Percentiles rank a stretch among this genome's conserved stretches.
These are phyloP conservation scores for Chrysopa pallens DNA, from an alignment of 1,140 invertebrate species.

Conservation along the genomic window DNA sequence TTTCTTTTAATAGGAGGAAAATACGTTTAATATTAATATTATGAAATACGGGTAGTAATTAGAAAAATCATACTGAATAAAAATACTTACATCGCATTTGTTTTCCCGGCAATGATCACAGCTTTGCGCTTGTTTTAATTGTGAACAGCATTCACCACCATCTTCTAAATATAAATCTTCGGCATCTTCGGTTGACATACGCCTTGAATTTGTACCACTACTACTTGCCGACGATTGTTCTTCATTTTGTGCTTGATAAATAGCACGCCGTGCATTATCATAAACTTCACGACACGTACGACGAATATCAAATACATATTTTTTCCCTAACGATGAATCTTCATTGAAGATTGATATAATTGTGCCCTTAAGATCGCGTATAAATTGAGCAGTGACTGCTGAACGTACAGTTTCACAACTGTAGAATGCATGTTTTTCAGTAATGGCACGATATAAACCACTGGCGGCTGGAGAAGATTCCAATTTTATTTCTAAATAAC, in stretches of 20 bases:
- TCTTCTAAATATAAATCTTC: constrained; percentile 20
- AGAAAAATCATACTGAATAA: background rate
- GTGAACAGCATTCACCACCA: constrained; percentile 12
- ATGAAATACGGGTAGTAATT: background rate
- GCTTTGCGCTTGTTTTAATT: background rate
- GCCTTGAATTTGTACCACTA: too few relatives aligned
- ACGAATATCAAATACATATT: constrained; percentile 77
- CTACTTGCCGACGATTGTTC: too few relatives aligned
- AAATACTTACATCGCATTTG: constrained; percentile 17
- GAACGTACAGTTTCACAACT: constrained; percentile 76
- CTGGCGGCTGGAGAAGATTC: constrained; percentile 58
- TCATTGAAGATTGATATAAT: constrained; percentile 82
- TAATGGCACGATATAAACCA: constrained; percentile 70
- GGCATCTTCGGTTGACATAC: constrained; percentile 15
- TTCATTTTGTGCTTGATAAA: constrained; percentile 25
- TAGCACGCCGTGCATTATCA: constrained; percentile 59
- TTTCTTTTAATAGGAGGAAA: background rate
- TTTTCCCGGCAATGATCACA: constrained; percentile 17
- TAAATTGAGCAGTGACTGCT: constrained; percentile 74
- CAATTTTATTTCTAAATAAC: constrained; percentile 58
- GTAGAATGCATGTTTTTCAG: constrained; percentile 81
- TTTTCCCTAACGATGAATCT: constrained; percentile 66
- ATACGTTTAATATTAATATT: background rate
- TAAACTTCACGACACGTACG: constrained; percentile 74
- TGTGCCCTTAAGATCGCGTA: constrained; percentile 78